These are phyloP conservation scores for Lutjanus erythropterus DNA, from an alignment of 2,113 vertebrate species.

Conservation along the genomic window DNA sequence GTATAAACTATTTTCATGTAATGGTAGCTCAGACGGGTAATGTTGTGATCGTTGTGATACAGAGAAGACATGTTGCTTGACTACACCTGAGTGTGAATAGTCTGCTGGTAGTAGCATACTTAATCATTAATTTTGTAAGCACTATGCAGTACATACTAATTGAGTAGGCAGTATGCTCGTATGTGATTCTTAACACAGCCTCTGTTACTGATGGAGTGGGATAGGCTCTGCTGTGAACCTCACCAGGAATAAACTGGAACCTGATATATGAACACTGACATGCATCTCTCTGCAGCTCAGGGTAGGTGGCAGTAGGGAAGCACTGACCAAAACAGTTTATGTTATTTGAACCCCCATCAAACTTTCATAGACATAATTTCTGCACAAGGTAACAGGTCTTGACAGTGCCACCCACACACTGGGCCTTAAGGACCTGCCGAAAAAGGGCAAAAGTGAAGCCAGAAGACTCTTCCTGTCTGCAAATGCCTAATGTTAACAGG, in stretches of 20 bases:
- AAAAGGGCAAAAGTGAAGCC: conserved; percentile 52
- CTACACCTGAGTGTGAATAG: too few species aligned
- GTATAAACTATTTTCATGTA: too few species aligned
- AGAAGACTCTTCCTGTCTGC: conserved; percentile 27
- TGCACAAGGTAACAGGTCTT: conserved; percentile 64
- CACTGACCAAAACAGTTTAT: conserved; percentile 62
- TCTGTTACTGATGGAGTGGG: background rate
- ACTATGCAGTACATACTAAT: too few species aligned
- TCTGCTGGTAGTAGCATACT: too few species aligned
- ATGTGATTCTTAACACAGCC: too few species aligned
- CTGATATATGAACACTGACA: conserved; percentile 31
- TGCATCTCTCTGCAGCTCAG: conserved; percentile 29
- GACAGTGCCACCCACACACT: conserved; percentile 69
- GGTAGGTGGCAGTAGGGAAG: conserved; percentile 27
- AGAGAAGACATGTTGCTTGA: too few species aligned
- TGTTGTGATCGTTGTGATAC: too few species aligned
- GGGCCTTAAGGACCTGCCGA: conserved; percentile 40
- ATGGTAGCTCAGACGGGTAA: too few species aligned
- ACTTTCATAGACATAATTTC: conserved; percentile 66
- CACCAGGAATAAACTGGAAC: conserved; percentile 6
- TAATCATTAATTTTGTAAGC: too few species aligned
- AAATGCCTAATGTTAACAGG: conserved; percentile 24
- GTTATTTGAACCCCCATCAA: conserved; percentile 66
- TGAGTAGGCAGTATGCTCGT: too few species aligned
- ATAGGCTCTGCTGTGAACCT: conserved; percentile 8